Evolutionary conservation across 2,797 vertebrate genomes (phyloP).

Genomic region (Platyrinchus mystaceus): DNA sequence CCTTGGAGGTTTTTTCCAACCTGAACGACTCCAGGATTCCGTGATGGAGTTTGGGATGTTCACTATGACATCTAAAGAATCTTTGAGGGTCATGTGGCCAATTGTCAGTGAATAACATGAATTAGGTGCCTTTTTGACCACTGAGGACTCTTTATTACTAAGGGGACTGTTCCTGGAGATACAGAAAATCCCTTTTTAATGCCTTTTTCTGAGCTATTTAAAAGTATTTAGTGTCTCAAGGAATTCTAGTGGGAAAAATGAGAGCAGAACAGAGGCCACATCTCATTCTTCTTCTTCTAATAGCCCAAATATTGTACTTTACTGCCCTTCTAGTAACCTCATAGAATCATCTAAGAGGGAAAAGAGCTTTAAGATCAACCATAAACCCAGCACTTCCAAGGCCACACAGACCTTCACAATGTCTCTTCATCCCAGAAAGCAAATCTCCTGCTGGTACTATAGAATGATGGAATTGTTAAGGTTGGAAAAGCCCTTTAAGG

Average conservation of each 20-base stretch:
- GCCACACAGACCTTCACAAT: not conserved
- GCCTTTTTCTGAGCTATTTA: not conserved
- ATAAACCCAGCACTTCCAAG: not conserved
- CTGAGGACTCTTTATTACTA: not conserved
- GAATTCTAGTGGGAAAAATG: not conserved
- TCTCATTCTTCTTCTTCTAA: not conserved
- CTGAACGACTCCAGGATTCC: not conserved
- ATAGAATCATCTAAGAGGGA: not conserved
- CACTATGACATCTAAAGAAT: not conserved
- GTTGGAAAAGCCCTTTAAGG: not conserved
- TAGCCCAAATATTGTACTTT: not conserved
- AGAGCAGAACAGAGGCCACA: not conserved
- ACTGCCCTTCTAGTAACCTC: not conserved
- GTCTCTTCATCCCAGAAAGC: not conserved
- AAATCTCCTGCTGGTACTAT: not conserved
- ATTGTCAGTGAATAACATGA: not conserved
- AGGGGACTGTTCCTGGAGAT: not conserved
- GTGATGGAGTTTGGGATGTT: not conserved
- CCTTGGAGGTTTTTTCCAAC: not conserved
- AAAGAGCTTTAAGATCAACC: not conserved
- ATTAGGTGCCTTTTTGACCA: not conserved
- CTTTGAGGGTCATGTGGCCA: not conserved
- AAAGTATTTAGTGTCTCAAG: not conserved
- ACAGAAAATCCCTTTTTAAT: not conserved
- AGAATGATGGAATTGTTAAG: not conserved